phyloP scores from a whole-genome alignment of 1,140 invertebrate genomes.

The Caenorhabditis elegans region DNA sequence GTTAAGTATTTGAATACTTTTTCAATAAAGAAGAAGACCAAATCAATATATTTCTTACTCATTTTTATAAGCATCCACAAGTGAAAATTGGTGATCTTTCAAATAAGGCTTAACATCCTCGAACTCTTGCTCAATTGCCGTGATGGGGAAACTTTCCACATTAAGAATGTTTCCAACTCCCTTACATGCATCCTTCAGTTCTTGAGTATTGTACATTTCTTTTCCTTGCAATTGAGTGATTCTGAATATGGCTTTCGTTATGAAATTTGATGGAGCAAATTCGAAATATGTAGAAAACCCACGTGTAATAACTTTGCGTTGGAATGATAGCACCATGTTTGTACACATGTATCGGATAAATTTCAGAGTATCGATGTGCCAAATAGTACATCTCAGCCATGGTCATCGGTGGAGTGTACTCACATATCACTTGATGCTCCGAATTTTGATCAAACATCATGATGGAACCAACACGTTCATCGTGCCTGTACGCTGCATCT shows the following conservation, averaged over 20 bases:
- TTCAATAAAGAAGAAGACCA: too few relatives aligned
- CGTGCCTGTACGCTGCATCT: neutral
- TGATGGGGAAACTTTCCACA: neutral
- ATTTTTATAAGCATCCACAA: neutral
- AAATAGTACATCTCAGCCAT: neutral
- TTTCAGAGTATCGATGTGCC: neutral
- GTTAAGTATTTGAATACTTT: too few relatives aligned
- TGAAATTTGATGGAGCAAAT: neutral
- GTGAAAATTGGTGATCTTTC: neutral
- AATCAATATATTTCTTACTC: too few relatives aligned
- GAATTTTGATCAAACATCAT: neutral
- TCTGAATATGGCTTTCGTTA: too few relatives aligned
- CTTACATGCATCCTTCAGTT: neutral
- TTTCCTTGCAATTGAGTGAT: neutral
- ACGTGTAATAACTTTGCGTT: neutral
- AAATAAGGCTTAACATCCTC: neutral
- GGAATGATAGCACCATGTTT: neutral
- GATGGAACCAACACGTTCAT: neutral
- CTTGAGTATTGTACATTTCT: neutral
- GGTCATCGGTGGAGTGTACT: neutral
- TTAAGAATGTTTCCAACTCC: neutral
- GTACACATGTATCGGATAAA: neutral
- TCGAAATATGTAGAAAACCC: neutral
- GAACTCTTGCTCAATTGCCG: neutral
- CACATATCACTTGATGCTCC: neutral